These are phyloP conservation scores for Eristalis pertinax DNA, from an alignment of 2,888 invertebrate species.

Conservation along the genomic window DNA sequence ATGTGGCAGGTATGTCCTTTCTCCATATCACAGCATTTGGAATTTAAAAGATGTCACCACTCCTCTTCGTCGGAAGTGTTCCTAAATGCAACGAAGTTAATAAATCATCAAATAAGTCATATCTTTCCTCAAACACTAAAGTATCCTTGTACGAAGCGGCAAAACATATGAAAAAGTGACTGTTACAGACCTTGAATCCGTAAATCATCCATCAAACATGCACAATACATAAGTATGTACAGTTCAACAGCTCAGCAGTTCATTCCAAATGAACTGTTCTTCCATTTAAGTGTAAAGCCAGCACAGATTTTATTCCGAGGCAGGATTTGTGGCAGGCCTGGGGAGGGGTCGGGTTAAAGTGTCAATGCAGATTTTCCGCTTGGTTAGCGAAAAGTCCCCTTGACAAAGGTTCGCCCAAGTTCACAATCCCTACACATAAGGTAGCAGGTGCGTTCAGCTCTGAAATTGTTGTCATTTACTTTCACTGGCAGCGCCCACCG, in stretches of 20 bases:
- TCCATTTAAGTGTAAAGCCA: not conserved
- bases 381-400: constrained; percentile 64
- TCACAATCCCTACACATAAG: constrained; percentile 22
- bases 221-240: not conserved
- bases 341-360: constrained; percentile 42
- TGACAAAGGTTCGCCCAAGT: constrained; percentile 53
- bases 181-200: not conserved
- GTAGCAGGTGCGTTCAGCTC: constrained; percentile 72
- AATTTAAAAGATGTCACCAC: no score
- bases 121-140: no score
- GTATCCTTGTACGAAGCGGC: no score
- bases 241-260: not conserved
- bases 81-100: no score
- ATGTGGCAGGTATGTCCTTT: no score
- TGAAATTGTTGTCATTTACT: constrained; percentile 72
- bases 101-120: no score
- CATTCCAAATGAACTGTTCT: not conserved
- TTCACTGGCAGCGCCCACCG: constrained; percentile 51
- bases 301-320: not conserved
- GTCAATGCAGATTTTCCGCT: constrained; percentile 70
- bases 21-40: no score
- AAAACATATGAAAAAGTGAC: not conserved
- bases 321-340: not conserved
- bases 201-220: not conserved
- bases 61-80: no score